Base-by-base conservation (phyloP, 1,140 invertebrate species). In the Alviniconcha marisindica region DNA sequence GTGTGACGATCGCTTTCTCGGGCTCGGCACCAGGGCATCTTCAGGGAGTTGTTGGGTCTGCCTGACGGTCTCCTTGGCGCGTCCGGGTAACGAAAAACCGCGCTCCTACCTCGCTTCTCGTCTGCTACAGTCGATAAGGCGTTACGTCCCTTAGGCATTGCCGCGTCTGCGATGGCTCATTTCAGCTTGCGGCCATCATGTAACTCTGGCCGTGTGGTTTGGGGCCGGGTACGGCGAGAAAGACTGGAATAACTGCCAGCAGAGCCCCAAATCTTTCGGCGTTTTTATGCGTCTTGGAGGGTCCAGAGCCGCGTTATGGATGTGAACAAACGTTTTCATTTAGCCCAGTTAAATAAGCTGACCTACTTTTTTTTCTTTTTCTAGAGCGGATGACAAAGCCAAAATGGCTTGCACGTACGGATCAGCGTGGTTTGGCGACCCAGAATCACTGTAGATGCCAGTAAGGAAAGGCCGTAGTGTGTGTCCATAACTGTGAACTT, bases 91-190 rank as follows among this genome's bases (percentile, higher is more conserved):
- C 77, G 60, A 56, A 80, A 80, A 80, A 80, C 54, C 56, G 38
- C 73, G 54, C 54, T 51, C 51, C 48, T 51, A 33, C 28, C 54
- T 18, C 31, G 77, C 77, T 40, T 56, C 77, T 63, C 42, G 51
- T 60, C 77, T 48, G 56, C 77, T 63, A 28, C 56, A 66, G 77
- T 80, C 77, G 77, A 80, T 80, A 80, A 66, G 77, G 54, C 77
- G 77, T 80, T 80, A 56, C 77, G 54, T 80, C 77, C 77, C 77
- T 66, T 69, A 80, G 77, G 77, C 42, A 80, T 69, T 80, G 77
- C 56, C 51, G 54, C 48, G 77, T 44, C 77, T 56, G 77, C 77
- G 77, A 80, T 80, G 60, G 77, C 77, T 38, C 56, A 80, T 80
- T 71, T 71, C 66, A 71, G 36, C 66, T 71, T 1, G 38, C 36